Evolutionary conservation across 2,888 invertebrate species (phyloP), one percentile per base, ranked within the genome.

Genomic region (Cremastinae sp.): DNA sequence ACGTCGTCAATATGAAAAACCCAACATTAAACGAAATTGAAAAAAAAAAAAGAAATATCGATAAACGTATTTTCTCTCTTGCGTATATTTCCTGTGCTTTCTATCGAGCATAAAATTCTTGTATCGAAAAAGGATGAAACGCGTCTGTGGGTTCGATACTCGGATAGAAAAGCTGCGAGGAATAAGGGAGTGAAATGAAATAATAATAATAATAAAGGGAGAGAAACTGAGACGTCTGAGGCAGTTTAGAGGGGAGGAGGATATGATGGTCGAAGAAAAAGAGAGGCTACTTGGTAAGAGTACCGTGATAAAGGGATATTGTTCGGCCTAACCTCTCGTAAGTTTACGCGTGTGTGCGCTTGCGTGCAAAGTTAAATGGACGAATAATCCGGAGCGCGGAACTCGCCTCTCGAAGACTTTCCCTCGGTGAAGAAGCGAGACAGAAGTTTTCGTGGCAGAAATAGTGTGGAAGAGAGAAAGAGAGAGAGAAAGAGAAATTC

Each of bases 301-400:
- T 73, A 78, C 76, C 80, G 79, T 83, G 83, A 84, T 83, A 84
- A 84, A 85, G 80, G 81, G 81, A 84, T 85, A 84, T 84, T 83
- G 84, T 85, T 82, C 83, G 78, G 75, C 43, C 45, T 62, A 66
- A 69, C 59, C 74, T 81, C 77, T 79, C 80, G 81, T 80, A 81
- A 75, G 75, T 76, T 76, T 75, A 75, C 79, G 78, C 75, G 54
- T 28, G 49, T 38, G 34, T 28, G 41, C 38, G 43, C 28, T 22
- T 9, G 22, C 36, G 41, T 45, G 80, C 79, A 81, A 84, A 83
- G 84, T 83, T 85, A 86, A 86, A 85, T 86, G 84, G 83, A 85
- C 81, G 85, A 81, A 86, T 87, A 83, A 87, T 83, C 84, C 82
- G 65, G 78, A 79, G 73, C 76, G 78, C 81, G 82, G 81, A 85